phyloP scores from a whole-genome alignment of 1,140 invertebrate genomes.

The Manduca sexta region DNA sequence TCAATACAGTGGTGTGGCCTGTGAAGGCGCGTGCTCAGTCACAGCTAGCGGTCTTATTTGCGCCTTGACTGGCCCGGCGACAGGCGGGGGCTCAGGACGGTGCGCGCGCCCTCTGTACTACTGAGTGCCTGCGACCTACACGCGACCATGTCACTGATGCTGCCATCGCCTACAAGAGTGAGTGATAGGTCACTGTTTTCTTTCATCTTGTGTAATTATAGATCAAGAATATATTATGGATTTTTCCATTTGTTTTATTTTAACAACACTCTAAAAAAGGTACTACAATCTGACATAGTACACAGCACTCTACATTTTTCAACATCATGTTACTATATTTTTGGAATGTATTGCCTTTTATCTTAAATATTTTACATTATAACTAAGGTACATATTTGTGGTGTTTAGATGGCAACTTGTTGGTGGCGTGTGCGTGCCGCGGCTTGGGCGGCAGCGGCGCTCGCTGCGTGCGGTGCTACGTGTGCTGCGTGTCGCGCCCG shows the following conservation, averaged over 20 bases:
- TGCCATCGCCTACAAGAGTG: constrained; percentile 66
- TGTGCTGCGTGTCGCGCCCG: constrained; percentile 33
- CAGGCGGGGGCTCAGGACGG: constrained; percentile 37
- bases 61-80: constrained; percentile 77
- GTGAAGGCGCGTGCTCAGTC: constrained; percentile 87
- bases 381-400: not conserved
- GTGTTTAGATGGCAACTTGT: constrained; percentile 81
- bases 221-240: too few relatives aligned
- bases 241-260: too few relatives aligned
- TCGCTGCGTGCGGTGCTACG: constrained; percentile 48
- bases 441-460: constrained; percentile 59
- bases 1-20: constrained; percentile 76
- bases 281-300: too few relatives aligned
- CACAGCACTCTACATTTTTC: too few relatives aligned
- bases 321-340: too few relatives aligned
- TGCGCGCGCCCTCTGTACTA: constrained; percentile 55
- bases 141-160: constrained; percentile 84
- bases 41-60: constrained; percentile 90
- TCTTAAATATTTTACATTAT: too few relatives aligned
- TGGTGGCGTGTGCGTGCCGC: constrained; percentile 77
- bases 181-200: constrained; percentile 7
- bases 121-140: constrained; percentile 82
- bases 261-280: too few relatives aligned
- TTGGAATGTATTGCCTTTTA: too few relatives aligned
- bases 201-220: too few relatives aligned